Evolutionary conservation across 2,113 vertebrate species (phyloP), one percentile per base, ranked within the genome.

Genomic region (Phyllostomus discolor): DNA sequence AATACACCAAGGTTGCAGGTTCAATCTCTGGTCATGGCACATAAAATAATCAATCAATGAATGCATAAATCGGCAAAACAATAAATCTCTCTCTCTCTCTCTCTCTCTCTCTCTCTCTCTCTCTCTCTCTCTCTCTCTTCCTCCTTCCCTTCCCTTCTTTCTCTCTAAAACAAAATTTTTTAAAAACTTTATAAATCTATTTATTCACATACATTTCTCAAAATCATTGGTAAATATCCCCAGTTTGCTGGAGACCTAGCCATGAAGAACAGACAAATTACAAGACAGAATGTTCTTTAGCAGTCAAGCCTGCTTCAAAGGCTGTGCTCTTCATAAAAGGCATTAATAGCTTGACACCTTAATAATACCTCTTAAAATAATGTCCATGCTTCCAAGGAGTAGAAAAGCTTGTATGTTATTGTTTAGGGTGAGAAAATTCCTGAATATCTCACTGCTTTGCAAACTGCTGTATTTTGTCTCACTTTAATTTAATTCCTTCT

Each of bases 401-500:
- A 92, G 57, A 33, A 54, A 89, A 96, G 88, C 28, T 20, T 80
- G 83, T 84, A 46, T 87, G 38, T 76, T 85, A 70, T 38, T 86
- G 76, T 94, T 82, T 50, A n/a, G 15, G 22, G 15, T n/a, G 41
- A 96, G 81, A 95, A 41, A 83, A 96, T 67, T 84, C 66, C 76
- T 97, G 72, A 88, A 80, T 54, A 87, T 67, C 90, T 92, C 48
- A 62, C 66, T 84, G 43, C 88, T 90, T 76, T 94, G 67, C 43
- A 95, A 95, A 91, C 33, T 57, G 54, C 75, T 15, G 19, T 19
- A 38, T 73, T 95, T 87, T 24, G 7, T 95, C 76, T 92, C 78
- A 92, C 62, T 93, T 97, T 92, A 80, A 96, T 95, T 97, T 85
- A 96, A 88, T 96, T 94, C 85, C 64, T 96, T 90, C 70, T 90